Percentiles rank a stretch among this genome's conserved stretches.
Conservation (phyloP, 2,113 vertebrate genomes). For the Pimephales promelas region DNA sequence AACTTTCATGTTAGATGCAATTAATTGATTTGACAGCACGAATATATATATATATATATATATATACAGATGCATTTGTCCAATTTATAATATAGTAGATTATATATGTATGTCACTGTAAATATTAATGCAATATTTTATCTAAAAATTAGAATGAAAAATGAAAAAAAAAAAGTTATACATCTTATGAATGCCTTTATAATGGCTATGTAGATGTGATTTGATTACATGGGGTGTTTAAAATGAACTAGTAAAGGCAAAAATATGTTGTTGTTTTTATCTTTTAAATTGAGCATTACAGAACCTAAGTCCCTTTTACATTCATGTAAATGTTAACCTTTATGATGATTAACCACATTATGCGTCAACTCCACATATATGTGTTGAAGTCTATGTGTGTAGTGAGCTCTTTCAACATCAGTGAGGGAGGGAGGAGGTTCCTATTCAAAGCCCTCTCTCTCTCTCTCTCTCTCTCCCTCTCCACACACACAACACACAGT, state of each 20-base stretch:
- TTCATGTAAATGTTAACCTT: not conserved
- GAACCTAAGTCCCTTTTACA: not conserved
- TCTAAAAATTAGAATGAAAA: no score
- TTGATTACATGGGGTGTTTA: not conserved
- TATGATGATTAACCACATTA: not conserved
- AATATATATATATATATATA: no score
- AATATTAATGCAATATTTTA: no score
- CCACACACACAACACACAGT: slow-evolving; percentile 45
- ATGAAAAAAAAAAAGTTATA: no score
- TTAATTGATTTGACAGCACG: no score
- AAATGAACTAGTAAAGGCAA: not conserved
- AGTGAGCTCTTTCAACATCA: slow-evolving; percentile 80
- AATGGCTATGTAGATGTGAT: no score
- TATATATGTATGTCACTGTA: no score
- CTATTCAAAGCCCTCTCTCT: slow-evolving; percentile 68
- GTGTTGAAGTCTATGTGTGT: slow-evolving; percentile 62
- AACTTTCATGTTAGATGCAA: no score
- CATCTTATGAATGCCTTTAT: no score
- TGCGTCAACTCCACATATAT: not conserved
- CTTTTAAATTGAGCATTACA: not conserved
- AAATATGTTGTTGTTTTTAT: no score
- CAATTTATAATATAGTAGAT: no score
- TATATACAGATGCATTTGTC: no score
- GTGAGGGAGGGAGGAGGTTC: slow-evolving; percentile 86
- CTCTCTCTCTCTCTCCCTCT: slow-evolving; percentile 32